Evolutionary conservation across 1,140 invertebrate species (phyloP), one percentile per base, ranked within the genome.

Genomic region (Caenorhabditis elegans): DNA sequence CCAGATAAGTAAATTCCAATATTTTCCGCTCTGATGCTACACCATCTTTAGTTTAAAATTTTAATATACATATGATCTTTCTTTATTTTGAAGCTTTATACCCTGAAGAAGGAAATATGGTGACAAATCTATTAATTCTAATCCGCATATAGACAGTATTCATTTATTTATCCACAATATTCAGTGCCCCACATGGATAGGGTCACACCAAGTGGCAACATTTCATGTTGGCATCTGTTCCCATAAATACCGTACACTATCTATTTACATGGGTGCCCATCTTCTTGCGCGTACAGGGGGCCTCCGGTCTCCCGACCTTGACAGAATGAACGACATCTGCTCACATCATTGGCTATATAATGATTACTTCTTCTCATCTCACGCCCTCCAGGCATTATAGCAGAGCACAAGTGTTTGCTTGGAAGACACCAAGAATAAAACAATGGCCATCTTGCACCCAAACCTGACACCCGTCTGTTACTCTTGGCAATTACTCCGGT

Each of bases 401-500:
- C 28, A 19, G n/a, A 70, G 60, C 60, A 70, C 60, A 70, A 70
- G 60, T 70, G 60, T 70, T 70, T 70, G 60, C 60, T 70, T 26
- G 13, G 53, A 60, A 60, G 53, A 60, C 28, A 15, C 39, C 39
- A 43, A 43, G 60, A 39, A 34, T 60, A 60, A 60, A 70, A 70
- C 60, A 70, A 70, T 70, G 60, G 60, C 19, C 60, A 70, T 70
- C 60, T 70, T 70, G 60, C 34, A 70, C 53, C 10, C 36, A 70
- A 70, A 24, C 60, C 34, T 70, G 60, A 70, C 60, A 70, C 60
- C 60, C 60, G 60, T 70, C 60, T 70, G 60, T 70, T 70, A 70
- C 60, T 70, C 60, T 8, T 39, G 22, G 60, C 60, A 70, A 70
- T 70, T 70, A 70, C 34, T 70, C 39, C 5, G 49, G 15, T 31